These are phyloP conservation scores for Prosapia bicincta DNA, from an alignment of 2,888 invertebrate species.

Conservation along the genomic window DNA sequence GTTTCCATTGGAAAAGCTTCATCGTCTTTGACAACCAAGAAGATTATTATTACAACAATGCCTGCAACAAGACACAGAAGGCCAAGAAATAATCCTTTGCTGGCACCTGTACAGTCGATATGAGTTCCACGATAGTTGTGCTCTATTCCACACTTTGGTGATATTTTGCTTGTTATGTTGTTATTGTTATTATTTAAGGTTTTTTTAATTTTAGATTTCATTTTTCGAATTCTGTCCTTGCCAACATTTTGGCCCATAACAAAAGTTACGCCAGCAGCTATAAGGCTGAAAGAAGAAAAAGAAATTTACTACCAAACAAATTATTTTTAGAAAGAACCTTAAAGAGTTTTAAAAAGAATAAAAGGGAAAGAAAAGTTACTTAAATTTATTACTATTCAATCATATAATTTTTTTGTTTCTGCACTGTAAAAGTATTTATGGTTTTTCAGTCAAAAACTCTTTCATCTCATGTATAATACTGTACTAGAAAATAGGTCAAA, in stretches of 20 bases:
- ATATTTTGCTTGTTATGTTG: conserved; percentile 42
- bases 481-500: too few species aligned
- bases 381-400: too few species aligned
- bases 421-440: too few species aligned
- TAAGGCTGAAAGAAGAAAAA: conserved; percentile 45
- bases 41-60: conserved; percentile 52
- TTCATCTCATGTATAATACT: too few species aligned
- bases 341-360: too few species aligned
- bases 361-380: too few species aligned
- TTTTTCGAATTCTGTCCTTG: conserved; percentile 41
- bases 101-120: conserved; percentile 52
- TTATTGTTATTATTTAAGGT: conserved; percentile 39
- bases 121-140: conserved; percentile 29
- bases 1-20: conserved; percentile 49
- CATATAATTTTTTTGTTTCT: too few species aligned
- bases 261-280: conserved; percentile 54
- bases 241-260: conserved; percentile 55
- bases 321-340: too few species aligned
- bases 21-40: conserved; percentile 52
- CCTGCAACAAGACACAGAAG: conserved; percentile 53
- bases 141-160: conserved; percentile 32
- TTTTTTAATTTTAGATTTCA: conserved; percentile 34
- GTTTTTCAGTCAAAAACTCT: too few species aligned
- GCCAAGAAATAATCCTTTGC: conserved; percentile 54
- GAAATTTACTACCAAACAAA: too few species aligned